A percentile compares a stretch with the other conserved stretches of the same genome.
These are phyloP conservation scores for Triops longicaudatus DNA, from an alignment of 1,140 invertebrate species.

Conservation along the genomic window DNA sequence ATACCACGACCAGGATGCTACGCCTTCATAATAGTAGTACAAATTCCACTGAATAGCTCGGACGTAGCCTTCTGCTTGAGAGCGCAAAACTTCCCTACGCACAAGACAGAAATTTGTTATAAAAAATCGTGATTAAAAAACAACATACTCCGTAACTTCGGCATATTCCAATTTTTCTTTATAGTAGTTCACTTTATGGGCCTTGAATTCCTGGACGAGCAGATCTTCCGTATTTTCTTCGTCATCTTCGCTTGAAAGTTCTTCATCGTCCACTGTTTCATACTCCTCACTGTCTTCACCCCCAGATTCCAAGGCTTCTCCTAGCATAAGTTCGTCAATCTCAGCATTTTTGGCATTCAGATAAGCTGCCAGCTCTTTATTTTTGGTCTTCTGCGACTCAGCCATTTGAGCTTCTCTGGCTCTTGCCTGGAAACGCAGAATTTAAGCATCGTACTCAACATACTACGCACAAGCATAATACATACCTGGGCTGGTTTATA, in stretches of 20 bases:
- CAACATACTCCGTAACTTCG: constrained; percentile 47
- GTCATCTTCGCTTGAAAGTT: constrained; percentile 46
- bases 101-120: constrained; percentile 30
- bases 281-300: constrained; percentile 33
- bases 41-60: constrained; percentile 93
- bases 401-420: constrained; percentile 42
- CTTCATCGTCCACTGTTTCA: constrained; percentile 33
- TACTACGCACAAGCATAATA: background rate
- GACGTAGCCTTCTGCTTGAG: constrained; percentile 82
- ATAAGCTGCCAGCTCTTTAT: constrained; percentile 30
- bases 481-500: background rate
- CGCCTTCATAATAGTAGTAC: constrained; percentile 92
- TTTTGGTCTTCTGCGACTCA: constrained; percentile 35
- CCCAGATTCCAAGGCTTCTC: constrained; percentile 21
- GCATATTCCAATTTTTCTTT: constrained; percentile 75
- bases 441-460: background rate
- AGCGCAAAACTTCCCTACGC: constrained; percentile 59
- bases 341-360: constrained; percentile 31
- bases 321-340: constrained; percentile 29
- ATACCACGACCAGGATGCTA: constrained; percentile 95
- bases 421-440: constrained; percentile 46
- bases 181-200: constrained; percentile 86
- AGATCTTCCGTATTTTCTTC: constrained; percentile 37
- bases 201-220: constrained; percentile 60
- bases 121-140: constrained; percentile 31